Percentiles rank a stretch among this genome's conserved stretches.
Conservation (phyloP, 2,888 invertebrate species). For the Cetonia aurata region DNA sequence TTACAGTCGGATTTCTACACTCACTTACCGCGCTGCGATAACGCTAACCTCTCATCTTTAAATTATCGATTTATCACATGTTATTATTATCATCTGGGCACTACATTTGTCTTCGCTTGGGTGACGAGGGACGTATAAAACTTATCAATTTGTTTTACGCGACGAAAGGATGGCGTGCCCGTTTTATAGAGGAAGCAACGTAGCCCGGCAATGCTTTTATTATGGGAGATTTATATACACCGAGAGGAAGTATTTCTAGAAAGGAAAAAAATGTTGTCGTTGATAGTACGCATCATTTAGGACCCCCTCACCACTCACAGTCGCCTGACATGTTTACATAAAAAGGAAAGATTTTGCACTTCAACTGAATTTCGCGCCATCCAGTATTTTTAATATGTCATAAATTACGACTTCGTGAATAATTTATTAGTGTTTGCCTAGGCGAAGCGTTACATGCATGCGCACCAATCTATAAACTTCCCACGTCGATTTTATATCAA, state of each 20-base stretch:
- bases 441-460: not conserved
- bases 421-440: constrained; percentile 19
- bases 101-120: constrained; percentile 20
- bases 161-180: constrained; percentile 1
- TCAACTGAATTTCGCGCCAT: constrained; percentile 27
- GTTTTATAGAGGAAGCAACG: constrained; percentile 15
- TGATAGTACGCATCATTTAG: constrained; percentile 41
- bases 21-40: constrained; percentile 28
- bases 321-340: constrained; percentile 39
- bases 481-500: too few species aligned
- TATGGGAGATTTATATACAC: constrained; percentile 37
- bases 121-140: constrained; percentile 33
- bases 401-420: constrained; percentile 31
- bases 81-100: constrained; percentile 35
- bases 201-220: constrained; percentile 15
- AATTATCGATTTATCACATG: constrained; percentile 30
- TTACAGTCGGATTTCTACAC: constrained; percentile 36
- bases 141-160: constrained; percentile 40
- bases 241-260: constrained; percentile 27
- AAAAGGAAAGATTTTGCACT: constrained; percentile 38
- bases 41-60: constrained; percentile 37
- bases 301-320: constrained; percentile 10
- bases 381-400: constrained; percentile 23
- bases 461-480: too few species aligned
- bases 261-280: constrained; percentile 34